Evolutionary conservation across 2,797 vertebrate genomes (phyloP).

Genomic region (Arvicola amphibius): DNA sequence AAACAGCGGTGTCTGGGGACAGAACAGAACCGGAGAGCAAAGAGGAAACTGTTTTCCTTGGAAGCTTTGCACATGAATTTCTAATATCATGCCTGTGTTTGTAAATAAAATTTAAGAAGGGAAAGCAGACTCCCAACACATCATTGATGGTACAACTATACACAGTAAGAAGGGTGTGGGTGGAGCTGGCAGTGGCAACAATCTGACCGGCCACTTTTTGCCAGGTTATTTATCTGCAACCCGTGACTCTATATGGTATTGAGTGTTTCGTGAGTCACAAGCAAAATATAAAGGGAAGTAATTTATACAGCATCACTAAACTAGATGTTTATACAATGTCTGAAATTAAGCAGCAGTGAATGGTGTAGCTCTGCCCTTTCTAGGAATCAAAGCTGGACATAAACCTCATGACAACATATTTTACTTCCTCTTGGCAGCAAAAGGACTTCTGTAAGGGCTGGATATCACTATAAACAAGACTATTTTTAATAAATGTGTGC

Average conservation of each 20-base stretch:
- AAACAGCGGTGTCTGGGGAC: background rate
- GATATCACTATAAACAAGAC: background rate
- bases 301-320: background rate
- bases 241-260: background rate
- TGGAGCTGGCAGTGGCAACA: background rate
- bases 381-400: conserved; percentile 38
- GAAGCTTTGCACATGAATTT: conserved; percentile 45
- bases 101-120: conserved; percentile 69
- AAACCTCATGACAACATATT: conserved; percentile 45
- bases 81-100: conserved; percentile 59
- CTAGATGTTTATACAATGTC: background rate
- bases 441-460: background rate
- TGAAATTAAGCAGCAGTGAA: conserved; percentile 18
- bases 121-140: conserved; percentile 63
- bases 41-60: conserved; percentile 54
- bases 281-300: conserved; percentile 43
- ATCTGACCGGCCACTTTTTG: background rate
- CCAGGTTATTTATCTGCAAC: conserved; percentile 29
- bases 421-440: conserved; percentile 48
- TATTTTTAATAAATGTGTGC: background rate
- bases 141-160: conserved; percentile 12
- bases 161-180: conserved; percentile 38
- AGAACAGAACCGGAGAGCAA: background rate
- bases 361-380: background rate
- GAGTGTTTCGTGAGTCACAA: conserved; percentile 23